These are phyloP conservation scores for Vireo altiloquus DNA, from an alignment of 2,113 vertebrate genomes.

Conservation along the genomic window DNA sequence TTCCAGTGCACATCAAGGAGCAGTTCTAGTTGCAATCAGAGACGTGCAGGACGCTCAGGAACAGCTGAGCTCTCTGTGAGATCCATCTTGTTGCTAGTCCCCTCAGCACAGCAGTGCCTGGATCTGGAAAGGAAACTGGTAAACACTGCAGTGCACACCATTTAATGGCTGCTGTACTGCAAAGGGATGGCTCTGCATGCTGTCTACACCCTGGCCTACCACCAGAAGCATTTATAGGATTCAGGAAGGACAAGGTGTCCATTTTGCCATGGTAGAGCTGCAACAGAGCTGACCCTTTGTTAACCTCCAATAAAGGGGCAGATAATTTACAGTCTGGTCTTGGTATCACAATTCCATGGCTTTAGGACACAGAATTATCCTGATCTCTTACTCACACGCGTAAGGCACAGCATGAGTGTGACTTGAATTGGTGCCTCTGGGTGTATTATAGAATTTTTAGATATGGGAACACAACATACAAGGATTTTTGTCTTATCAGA, in stretches of 20 bases:
- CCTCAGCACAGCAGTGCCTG: neutral
- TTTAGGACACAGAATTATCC: neutral
- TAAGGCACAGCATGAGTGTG: neutral
- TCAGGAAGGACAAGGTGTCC: neutral
- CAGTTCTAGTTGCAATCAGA: neutral
- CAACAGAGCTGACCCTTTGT: neutral
- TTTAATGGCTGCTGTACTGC: neutral
- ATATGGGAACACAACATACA: slow-evolving; percentile 28
- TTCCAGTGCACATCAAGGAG: neutral
- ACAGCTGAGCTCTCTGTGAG: neutral
- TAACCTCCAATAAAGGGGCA: neutral
- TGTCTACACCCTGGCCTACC: neutral
- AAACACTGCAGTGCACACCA: neutral
- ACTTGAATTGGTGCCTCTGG: neutral
- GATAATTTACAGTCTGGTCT: neutral
- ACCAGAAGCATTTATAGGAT: neutral
- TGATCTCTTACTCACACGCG: neutral
- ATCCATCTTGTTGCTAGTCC: neutral
- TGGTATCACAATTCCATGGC: neutral
- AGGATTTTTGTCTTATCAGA: slow-evolving; percentile 56
- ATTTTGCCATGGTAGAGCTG: neutral
- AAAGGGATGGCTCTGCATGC: neutral
- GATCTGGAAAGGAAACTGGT: neutral
- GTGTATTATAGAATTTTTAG: slow-evolving; percentile 20
- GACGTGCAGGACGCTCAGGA: neutral